Evolutionary conservation across 2,888 invertebrate genomes (phyloP).

Genomic region (Drosophila robusta): DNA sequence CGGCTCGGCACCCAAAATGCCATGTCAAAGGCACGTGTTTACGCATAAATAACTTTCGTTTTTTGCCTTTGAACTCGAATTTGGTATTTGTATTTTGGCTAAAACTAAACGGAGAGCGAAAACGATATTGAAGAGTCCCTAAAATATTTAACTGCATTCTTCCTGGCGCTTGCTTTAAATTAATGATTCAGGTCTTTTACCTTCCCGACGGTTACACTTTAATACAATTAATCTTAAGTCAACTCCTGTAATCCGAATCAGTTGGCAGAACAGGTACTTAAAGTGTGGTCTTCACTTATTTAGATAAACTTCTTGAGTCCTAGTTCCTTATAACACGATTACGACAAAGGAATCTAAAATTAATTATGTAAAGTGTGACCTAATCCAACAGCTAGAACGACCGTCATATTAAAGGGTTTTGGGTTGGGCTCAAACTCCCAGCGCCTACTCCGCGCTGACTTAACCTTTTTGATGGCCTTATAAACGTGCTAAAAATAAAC

Average conservation of each 20-base stretch:
- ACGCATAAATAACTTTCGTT: constrained; percentile 70
- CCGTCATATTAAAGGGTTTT: constrained; percentile 49
- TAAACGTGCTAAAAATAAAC: constrained; percentile 80
- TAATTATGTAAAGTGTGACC: constrained; percentile 79
- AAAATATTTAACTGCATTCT: background rate
- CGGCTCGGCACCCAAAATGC: constrained; percentile 35
- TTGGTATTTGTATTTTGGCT: constrained; percentile 23
- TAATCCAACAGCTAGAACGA: constrained; percentile 55
- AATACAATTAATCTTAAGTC: no score
- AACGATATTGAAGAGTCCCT: background rate
- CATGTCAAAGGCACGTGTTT: constrained; percentile 69
- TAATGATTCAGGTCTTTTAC: background rate
- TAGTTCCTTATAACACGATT: constrained; percentile 1
- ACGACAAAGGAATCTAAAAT: constrained; percentile 45
- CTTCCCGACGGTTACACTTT: no score
- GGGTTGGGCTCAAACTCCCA: constrained; percentile 7
- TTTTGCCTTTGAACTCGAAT: constrained; percentile 57
- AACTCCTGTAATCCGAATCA: no score
- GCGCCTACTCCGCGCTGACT: constrained; percentile 36
- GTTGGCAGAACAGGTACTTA: no score
- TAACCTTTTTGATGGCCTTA: constrained; percentile 74
- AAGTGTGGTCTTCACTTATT: background rate
- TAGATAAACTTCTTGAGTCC: background rate
- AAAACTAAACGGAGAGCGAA: constrained; percentile 5
- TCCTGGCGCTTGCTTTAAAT: background rate